Base-by-base conservation (phyloP, 1,140 invertebrate species). In the Bombus difficillimus region DNA sequence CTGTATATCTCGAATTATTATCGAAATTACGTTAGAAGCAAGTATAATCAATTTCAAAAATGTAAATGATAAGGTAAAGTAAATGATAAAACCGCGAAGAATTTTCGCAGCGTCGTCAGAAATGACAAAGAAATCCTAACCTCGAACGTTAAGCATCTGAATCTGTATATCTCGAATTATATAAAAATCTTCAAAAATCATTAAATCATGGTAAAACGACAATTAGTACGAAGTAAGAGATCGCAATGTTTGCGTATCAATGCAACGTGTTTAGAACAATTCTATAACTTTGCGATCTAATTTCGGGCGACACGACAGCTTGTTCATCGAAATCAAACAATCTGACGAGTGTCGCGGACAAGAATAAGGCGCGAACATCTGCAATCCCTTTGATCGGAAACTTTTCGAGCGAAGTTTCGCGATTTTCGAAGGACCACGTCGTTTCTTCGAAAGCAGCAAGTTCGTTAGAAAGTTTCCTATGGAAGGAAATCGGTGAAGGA, bases 381-480 rank as follows among this genome's bases (percentile, higher is more conserved):
- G 57, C 57, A 71, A 80, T 59, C 53, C 41, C 39, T 68, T 85
- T 47, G 78, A 74, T 85, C 43, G 62, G 4, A 34, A 74, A 81
- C 41, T 85, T 34, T 25, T 0, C 28, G 53, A 66, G 62, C 47
- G 18, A 82, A 69, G 80, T 84, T 84, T 62, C 68, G 5, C 53
- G 83, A 84, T 84, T 84, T 72, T 62, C 83, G 66, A 69, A 28
- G 59, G 76, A 68, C 64, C 64, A 22, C 41, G 66, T 59, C 76
- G 68, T 72, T 77, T 69, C 57, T 41, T 62, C 66, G 74, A 22
- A 5, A 74, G 62, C 39, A 3, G 71, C 53, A 41, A 86, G 83
- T 91, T 88, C 78, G 66, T 90, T 86, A 80, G n/a, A 84, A 86
- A 86, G 85, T 86, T 86, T 69, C 37, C 9, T 18, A 22, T 18